phyloP scores from a whole-genome alignment of 2,113 vertebrate genomes.

The Pangasianodon hypophthalmus region DNA sequence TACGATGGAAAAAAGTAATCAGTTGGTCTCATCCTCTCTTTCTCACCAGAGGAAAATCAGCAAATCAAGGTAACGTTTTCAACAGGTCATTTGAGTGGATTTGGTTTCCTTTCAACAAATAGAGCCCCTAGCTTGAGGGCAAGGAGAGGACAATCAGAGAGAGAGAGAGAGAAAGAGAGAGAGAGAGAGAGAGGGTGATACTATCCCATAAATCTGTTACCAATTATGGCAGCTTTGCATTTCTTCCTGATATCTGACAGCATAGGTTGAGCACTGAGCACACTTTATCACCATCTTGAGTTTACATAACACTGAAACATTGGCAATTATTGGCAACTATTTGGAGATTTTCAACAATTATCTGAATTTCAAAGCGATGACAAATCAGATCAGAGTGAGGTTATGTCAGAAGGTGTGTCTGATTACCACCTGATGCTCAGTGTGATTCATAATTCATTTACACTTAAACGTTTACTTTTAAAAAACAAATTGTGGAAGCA shows the following conservation, averaged over 20 bases:
- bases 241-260: constrained; percentile 66
- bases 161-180: constrained; percentile 41
- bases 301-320: constrained; percentile 45
- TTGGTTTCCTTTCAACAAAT: constrained; percentile 73
- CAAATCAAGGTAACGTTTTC: constrained; percentile 67
- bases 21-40: constrained; percentile 60
- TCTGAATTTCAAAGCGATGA: constrained; percentile 18
- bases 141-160: constrained; percentile 55
- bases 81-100: constrained; percentile 72
- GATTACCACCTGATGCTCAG: neutral
- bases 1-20: constrained; percentile 33
- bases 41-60: constrained; percentile 65
- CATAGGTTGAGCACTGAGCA: constrained; percentile 63
- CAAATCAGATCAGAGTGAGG: constrained; percentile 11
- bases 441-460: neutral
- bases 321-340: neutral
- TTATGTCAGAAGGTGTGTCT: neutral
- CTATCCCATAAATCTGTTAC: constrained; percentile 67
- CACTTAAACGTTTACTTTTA: neutral
- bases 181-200: constrained; percentile 45
- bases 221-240: constrained; percentile 72
- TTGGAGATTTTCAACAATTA: constrained; percentile 14
- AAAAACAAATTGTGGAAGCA: neutral
- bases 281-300: constrained; percentile 63
- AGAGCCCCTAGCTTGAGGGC: constrained; percentile 67